These are phyloP conservation scores for Macrotrachela quadricornifera DNA, from an alignment of 1,140 invertebrate genomes.

Conservation along the genomic window DNA sequence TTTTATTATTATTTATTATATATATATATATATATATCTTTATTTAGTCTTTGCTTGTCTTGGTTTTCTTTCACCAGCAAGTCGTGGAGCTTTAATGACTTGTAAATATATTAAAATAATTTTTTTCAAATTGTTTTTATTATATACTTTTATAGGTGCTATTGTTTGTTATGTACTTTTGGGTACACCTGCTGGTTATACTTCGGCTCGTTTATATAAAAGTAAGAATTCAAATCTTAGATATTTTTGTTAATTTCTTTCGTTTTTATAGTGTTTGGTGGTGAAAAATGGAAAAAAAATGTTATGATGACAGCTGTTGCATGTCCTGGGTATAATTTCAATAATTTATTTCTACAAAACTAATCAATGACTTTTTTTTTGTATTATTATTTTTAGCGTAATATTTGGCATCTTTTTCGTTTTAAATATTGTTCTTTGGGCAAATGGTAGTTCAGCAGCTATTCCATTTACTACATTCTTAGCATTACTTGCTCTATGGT, in stretches of 20 bases:
- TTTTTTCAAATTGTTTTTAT: too few species aligned
- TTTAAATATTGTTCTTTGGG: conserved; percentile 86
- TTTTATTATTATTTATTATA: too few species aligned
- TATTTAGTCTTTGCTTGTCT: conserved; percentile 70
- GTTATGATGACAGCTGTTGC: conserved; percentile 81
- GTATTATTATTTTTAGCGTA: conserved; percentile 43
- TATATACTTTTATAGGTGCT: conserved; percentile 32
- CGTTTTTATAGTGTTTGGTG: conserved; percentile 55
- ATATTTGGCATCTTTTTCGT: conserved; percentile 85
- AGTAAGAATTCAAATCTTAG: conserved; percentile 18
- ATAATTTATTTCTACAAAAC: conserved; percentile 3
- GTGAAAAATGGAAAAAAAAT: conserved; percentile 94
- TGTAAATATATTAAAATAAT: too few species aligned
- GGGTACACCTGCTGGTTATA: conserved; percentile 80
- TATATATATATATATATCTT: too few species aligned
- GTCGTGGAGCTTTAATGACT: conserved; percentile 91
- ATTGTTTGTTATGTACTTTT: conserved; percentile 62
- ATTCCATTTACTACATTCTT: conserved; percentile 92
- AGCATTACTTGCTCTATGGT: conserved; percentile 83
- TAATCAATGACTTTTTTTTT: too few species aligned
- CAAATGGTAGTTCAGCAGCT: conserved; percentile 73
- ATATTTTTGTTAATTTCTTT: too few species aligned
- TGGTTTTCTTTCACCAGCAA: conserved; percentile 89
- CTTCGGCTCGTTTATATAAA: conserved; percentile 85
- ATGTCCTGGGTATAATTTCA: conserved; percentile 56